Conservation (phyloP, 2,113 vertebrate genomes). For the Clarias magur region DNA sequence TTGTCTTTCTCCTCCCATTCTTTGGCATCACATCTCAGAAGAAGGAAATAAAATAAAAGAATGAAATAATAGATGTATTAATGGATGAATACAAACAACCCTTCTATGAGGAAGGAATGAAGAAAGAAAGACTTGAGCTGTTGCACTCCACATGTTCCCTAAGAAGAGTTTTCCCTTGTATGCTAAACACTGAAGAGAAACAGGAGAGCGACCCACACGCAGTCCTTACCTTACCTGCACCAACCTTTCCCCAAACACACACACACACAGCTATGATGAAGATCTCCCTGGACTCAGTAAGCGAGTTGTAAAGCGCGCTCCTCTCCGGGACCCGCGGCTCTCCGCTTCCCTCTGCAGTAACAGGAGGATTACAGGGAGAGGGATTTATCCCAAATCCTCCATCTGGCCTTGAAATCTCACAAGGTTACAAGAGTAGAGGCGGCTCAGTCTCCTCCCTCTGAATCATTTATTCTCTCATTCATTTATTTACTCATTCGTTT, state of each 20-base stretch:
- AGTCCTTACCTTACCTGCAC: background rate
- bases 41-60: no score
- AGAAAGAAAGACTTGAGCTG: no score
- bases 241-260: no score
- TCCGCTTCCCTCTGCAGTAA: background rate
- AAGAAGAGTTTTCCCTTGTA: background rate
- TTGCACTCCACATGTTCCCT: background rate
- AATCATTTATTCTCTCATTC: background rate
- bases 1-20: background rate
- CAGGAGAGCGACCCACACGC: background rate
- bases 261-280: background rate
- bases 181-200: background rate
- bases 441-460: background rate
- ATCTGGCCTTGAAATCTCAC: slow-evolving; percentile 12
- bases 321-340: background rate
- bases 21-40: background rate
- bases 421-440: background rate
- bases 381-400: slow-evolving; percentile 14
- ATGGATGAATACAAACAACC: no score
- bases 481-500: background rate
- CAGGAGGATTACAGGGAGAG: background rate
- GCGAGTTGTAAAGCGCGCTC: background rate
- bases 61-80: no score
- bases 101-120: no score
- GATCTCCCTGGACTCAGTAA: background rate